These are phyloP conservation scores for Myathropa florea DNA, from an alignment of 2,888 invertebrate species.

Conservation along the genomic window DNA sequence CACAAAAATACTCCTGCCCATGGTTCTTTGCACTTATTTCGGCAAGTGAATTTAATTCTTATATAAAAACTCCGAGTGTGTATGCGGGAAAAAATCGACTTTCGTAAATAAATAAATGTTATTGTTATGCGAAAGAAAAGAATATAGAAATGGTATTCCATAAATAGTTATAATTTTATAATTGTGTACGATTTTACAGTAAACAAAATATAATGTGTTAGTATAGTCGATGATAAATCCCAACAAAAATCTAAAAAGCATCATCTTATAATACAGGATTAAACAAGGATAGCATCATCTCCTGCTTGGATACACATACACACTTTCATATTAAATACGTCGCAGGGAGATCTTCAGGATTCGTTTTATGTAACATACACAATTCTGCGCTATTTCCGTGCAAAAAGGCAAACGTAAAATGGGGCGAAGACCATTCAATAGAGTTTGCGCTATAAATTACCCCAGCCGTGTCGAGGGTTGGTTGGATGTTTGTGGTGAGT, in stretches of 20 bases:
- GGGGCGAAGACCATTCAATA: conserved; percentile 79
- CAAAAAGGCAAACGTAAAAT: conserved; percentile 72
- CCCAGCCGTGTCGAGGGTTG: conserved; percentile 81
- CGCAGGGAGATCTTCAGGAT: conserved; percentile 6
- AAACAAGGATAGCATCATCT: conserved; percentile 36
- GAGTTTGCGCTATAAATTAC: conserved; percentile 79
- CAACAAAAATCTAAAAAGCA: not conserved
- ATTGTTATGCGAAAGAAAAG: not conserved
- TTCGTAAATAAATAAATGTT: not conserved
- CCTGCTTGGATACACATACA: conserved; percentile 5
- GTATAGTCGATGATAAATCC: not conserved
- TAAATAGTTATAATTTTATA: no score
- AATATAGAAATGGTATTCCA: not conserved
- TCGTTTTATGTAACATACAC: not conserved
- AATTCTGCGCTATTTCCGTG: not conserved
- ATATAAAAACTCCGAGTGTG: not conserved
- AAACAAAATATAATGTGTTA: not conserved
- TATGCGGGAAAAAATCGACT: not conserved
- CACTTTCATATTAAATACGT: not conserved
- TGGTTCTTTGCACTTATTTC: no score
- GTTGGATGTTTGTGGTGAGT: conserved; percentile 81
- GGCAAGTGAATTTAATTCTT: not conserved
- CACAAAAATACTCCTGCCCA: not conserved
- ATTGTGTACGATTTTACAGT: not conserved
- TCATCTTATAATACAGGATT: conserved; percentile 6